Evolutionary conservation across 2,113 vertebrate genomes (phyloP).

Genomic region (Stercorarius parasiticus): DNA sequence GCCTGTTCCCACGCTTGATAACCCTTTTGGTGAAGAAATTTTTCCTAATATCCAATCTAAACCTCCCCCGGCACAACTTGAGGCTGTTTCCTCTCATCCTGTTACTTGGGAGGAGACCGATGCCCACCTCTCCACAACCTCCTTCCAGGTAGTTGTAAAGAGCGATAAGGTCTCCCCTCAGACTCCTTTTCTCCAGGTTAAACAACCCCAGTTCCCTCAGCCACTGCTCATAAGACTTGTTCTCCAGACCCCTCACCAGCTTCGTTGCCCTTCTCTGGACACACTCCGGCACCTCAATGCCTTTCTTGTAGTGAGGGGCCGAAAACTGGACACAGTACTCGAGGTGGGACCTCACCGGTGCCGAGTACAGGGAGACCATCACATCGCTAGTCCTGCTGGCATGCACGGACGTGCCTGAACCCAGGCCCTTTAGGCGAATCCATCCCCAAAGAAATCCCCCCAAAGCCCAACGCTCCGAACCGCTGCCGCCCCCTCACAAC

Average conservation of each 20-base stretch:
- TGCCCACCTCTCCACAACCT: background rate
- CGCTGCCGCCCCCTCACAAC: too few relatives aligned
- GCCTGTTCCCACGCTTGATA: background rate
- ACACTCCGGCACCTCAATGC: background rate
- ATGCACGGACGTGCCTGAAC: fast-evolving
- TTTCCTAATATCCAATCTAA: background rate
- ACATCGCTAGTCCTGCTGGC: too few relatives aligned
- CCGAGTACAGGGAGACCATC: background rate
- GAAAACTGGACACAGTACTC: background rate
- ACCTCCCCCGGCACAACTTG: background rate
- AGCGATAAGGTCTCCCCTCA: background rate
- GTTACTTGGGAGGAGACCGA: background rate
- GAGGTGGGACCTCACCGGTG: background rate
- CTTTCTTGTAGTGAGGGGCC: background rate
- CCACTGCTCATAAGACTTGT: background rate
- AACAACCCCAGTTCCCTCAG: background rate
- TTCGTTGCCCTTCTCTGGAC: background rate
- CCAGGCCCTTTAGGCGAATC: fast-evolving
- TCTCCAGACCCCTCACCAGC: background rate
- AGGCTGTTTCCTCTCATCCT: background rate
- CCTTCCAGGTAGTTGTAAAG: background rate
- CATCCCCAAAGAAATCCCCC: fast-evolving
- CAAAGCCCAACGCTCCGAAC: too few relatives aligned
- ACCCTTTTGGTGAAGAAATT: background rate
- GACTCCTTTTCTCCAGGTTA: background rate